Percentiles rank a stretch among this genome's conserved stretches.
These are phyloP conservation scores for Ophonus ardosiacus DNA, from an alignment of 2,888 invertebrate species.

Conservation along the genomic window DNA sequence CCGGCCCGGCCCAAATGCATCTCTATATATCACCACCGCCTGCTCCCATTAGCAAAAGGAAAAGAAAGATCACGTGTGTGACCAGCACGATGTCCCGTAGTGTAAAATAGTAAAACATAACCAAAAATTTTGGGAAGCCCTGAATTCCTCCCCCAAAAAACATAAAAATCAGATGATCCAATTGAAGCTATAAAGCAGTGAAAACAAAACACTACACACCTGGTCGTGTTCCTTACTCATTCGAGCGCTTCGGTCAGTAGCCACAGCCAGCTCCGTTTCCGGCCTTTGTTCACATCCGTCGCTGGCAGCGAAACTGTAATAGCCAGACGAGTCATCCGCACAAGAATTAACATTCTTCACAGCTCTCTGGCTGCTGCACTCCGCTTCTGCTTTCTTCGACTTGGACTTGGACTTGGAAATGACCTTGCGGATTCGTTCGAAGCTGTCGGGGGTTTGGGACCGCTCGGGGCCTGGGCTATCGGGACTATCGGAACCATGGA, in stretches of 20 bases:
- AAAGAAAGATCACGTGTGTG: no score
- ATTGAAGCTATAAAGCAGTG: conserved; percentile 17
- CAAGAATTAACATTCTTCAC: conserved; percentile 55
- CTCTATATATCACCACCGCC: no score
- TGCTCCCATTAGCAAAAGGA: no score
- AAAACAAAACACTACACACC: conserved; percentile 53
- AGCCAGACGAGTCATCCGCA: conserved; percentile 48
- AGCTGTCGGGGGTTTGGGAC: not conserved
- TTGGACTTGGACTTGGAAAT: conserved; percentile 17
- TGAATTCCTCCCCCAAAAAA: not conserved
- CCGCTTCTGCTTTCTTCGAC: not conserved
- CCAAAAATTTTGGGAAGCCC: not conserved
- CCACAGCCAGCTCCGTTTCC: conserved; percentile 55
- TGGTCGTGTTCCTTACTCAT: conserved; percentile 57
- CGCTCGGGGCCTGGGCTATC: not conserved
- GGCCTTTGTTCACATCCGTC: conserved; percentile 58
- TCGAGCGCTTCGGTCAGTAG: conserved; percentile 61
- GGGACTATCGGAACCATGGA: not conserved
- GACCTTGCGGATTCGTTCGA: conserved; percentile 5
- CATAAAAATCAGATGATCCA: not conserved
- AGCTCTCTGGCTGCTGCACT: conserved; percentile 20
- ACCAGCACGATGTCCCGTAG: no score
- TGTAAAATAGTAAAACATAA: no score
- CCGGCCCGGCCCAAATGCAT: no score
- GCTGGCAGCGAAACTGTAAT: conserved; percentile 58